Evolutionary conservation across 1,140 invertebrate genomes (phyloP).

Genomic region (Portunus trituberculatus): DNA sequence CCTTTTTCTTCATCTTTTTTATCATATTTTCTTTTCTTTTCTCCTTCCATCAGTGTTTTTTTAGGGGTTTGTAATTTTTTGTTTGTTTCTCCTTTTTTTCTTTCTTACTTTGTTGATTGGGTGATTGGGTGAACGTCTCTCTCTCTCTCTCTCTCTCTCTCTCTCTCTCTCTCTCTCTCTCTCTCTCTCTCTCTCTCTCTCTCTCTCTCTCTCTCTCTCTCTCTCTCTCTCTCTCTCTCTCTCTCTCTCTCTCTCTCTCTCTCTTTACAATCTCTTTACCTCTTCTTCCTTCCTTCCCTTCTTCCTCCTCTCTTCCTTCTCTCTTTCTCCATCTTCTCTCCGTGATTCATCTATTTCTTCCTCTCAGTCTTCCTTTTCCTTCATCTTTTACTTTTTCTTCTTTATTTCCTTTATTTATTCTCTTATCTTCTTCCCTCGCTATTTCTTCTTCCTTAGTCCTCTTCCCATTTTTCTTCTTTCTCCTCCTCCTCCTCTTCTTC

Average conservation of each 20-base stretch:
- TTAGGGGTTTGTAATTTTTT: neutral
- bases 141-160: neutral
- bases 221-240: neutral
- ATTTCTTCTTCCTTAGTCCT: neutral
- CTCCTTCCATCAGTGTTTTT: neutral
- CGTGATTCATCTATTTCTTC: neutral
- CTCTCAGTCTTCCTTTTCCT: neutral
- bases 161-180: neutral
- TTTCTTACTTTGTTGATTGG: neutral
- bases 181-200: neutral
- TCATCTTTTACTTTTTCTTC: neutral
- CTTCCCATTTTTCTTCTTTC: neutral
- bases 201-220: constrained; percentile 3
- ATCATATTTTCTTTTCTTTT: neutral
- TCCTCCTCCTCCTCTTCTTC: neutral
- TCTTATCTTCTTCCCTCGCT: neutral
- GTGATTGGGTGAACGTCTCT: neutral
- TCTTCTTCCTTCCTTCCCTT: neutral
- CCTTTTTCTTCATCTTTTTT: neutral
- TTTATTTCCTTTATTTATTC: neutral
- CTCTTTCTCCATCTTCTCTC: neutral
- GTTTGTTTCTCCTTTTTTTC: neutral
- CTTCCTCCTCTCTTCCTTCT: neutral
- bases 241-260: neutral
- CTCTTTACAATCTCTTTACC: neutral